Base-by-base conservation (phyloP, 2,888 invertebrate genomes). In the Drosophila gaucha region DNA sequence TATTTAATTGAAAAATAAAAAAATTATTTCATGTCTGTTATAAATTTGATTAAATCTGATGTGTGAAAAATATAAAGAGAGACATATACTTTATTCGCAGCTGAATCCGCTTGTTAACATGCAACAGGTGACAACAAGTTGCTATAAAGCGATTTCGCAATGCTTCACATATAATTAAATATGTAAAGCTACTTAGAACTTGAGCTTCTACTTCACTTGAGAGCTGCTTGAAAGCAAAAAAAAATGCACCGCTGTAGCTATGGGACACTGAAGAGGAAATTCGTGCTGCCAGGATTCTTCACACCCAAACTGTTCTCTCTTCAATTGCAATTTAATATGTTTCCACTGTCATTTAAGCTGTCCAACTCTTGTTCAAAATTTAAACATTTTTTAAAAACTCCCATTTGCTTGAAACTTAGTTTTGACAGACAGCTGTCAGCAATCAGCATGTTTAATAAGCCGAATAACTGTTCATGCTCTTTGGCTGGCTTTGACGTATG, bases 371-470 rank as follows among this genome's bases (percentile, higher is more conserved):
- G 16, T 2, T n/a, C 9, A 2, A 24, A 10, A 8, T n/a, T 8
- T n/a, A 4, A 4, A 28, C n/a, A 30, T 16, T 22, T 52, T n/a
- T n/a, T n/a, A n/a, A n/a, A n/a, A n/a, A n/a, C n/a, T n/a, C n/a
- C n/a, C n/a, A n/a, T n/a, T n/a, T n/a, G n/a, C n/a, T n/a, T 12
- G 28, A 35, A 12, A 38, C 6, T n/a, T 57, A 22, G 8, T 28
- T 58, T 26, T 22, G 10, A 22, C 36, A 36, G 52, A 52, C 71
- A 73, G 36, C 56, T 75, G 70, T 46, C 76, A 46, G 36, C 35
- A 47, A 31, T 6, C 18, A 20, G 35, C 24, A 41, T 50, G 31
- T 38, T 38, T 24, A 12, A 47, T 8, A 50, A n/a, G 33, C 12
- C 18, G 44, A 31, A 14, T 9, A n/a, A n/a, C n/a, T 24, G 43